Base-by-base conservation (phyloP, 2,888 invertebrate genomes). In the Neocrepidodera transversa region DNA sequence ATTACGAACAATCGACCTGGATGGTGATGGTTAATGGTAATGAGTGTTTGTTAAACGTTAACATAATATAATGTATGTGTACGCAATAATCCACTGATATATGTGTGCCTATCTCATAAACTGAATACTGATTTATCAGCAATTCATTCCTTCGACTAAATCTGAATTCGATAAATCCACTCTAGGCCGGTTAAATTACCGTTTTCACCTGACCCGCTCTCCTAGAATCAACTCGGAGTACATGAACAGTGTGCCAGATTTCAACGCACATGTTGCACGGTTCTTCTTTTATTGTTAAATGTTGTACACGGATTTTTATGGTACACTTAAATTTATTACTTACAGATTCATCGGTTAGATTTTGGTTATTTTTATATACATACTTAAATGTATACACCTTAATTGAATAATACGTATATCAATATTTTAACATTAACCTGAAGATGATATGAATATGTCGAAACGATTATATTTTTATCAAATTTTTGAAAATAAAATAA, bases 191-290 rank as follows among this genome's bases (percentile, higher is more conserved):
- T 45, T 32, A 38, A 54, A 54, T 35, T 54, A 54, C 54, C 45
- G 54, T 54, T 54, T 54, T 54, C 54, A 54, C 45, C 54, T 54
- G 54, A 54, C 54, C 54, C 36, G 54, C 35, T 54, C 54, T 45
- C 45, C 54, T 54, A 54, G 36, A 54, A 45, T 42, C 36, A 50
- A 35, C 23, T 16, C n/a, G n/a, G 40, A 14, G 23, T 23, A 32
- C 8, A 11, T n/a, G n/a, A n/a, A n/a, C 10, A 38, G 16, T 38
- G 38, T 38, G 38, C 38, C 13, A 38, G 38, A 38, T 38, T 38
- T 38, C 38, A 17, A 38, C 17, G 38, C 38, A 38, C 7, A 38
- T 6, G 11, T 32, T 13, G 32, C 32, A 11, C n/a, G n/a, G n/a
- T n/a, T n/a, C n/a, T n/a, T n/a, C n/a, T n/a, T n/a, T n/a, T n/a